Base-by-base conservation (phyloP, 1,140 invertebrate genomes). In the Drosophila prosaltans region DNA sequence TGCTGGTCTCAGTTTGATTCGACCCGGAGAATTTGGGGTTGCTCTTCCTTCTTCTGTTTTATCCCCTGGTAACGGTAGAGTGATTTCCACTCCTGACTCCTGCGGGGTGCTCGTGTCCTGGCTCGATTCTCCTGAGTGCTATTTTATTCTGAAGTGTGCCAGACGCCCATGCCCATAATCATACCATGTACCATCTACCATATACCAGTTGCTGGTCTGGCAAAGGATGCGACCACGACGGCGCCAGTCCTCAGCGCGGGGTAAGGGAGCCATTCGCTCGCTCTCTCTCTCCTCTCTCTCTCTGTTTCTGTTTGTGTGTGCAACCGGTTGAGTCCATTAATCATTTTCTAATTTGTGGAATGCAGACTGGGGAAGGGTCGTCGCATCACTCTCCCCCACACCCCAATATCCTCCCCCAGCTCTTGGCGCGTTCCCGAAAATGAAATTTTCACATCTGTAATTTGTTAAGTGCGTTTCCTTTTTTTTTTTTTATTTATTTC, bases 301-400 rank as follows among this genome's bases (percentile, higher is more conserved):
- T 24, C 0, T 26, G 2, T 51, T 1, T 51, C 8, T 51, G 45
- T 26, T 21, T 51, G 45, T 26, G 45, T 51, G 45, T 51, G 80
- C 90, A 88, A 91, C 88, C 81, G 86, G 90, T 91, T 91, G 90
- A 91, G 86, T 91, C 90, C 90, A 91, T 91, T 91, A 91, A 91
- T 91, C 90, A 91, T 91, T 91, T 91, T 91, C 86, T 91, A 91
- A 91, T 91, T 91, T 91, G 89, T 91, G 89, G 89, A 91, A 91
- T 90, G 82, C 81, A 71, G 69, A 72, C 63, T 67, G 30, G 66
- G 45, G 45, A 51, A 71, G 58, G 70, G 74, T 75, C 74, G 75
- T 26, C 21, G 45, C 45, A 9, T 51, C 21, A 51, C 21, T 51
- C n/a, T 24, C 45, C 45, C 16, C 16, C 45, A 7, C 21, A 21